Evolutionary conservation across 2,113 vertebrate genomes (phyloP), one percentile per base, ranked within the genome.

Genomic region (Xiphophorus hellerii): DNA sequence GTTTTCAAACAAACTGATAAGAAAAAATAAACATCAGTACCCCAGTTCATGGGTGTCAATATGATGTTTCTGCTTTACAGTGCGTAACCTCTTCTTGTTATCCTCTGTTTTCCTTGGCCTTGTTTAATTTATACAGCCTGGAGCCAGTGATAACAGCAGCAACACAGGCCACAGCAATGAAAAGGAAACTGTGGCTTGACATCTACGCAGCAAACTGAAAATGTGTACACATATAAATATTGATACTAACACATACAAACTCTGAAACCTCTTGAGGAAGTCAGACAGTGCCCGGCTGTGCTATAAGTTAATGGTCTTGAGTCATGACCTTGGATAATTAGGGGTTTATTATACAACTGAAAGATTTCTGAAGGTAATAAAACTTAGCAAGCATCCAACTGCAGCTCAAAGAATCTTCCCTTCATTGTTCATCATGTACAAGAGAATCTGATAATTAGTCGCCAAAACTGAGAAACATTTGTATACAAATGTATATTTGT

Each of bases 331-430:
- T 71, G 80, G 73, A 83, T 42, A 72, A 84, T 66, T 66, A 69
- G 39, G 5, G 44, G 67, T 31, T 63, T 67, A 27, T 73, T 58
- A 70, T 58, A 54, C 69, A 65, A 70, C 68, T 39, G 61, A 61
- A 71, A 54, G 44, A 29, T 37, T 61, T 48, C 28, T 31, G 44
- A 0, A 42, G 39, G 14, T 82, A 72, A 82, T 84, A 84, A 78
- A 87, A 88, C 65, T 37, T 37, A 66, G 65, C 61, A 12, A 80
- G 81, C 72, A 77, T 71, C 68, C 54, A 84, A 61, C 73, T 68
- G 28, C 75, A 60, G 73, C 54, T 48, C 3, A 17, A 15, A 42
- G 39, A 42, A 42, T 14, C 39, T 65, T 76, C 58, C 66, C 31
- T 62, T 70, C 44, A 51, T 63, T 51, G 35, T 66, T 48, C 69